Evolutionary conservation across 2,797 vertebrate species (phyloP).

Genomic region (Falco biarmicus): DNA sequence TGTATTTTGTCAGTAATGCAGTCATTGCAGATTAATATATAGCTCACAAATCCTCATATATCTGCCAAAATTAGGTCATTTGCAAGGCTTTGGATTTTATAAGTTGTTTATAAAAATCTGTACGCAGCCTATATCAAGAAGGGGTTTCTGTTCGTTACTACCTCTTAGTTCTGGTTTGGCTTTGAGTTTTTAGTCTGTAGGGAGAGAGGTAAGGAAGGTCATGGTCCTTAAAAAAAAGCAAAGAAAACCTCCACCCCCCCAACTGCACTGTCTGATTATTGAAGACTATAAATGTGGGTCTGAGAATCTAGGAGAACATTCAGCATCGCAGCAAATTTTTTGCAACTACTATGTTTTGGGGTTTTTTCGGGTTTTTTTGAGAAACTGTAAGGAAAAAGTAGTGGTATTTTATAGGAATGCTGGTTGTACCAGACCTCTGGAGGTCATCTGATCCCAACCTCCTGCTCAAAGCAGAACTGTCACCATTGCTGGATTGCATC

Average conservation of each 20-base stretch:
- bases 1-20: neutral
- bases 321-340: neutral
- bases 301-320: neutral
- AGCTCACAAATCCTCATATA: neutral
- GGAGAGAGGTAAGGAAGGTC: neutral
- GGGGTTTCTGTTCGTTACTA: neutral
- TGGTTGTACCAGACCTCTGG: neutral
- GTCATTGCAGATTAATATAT: neutral
- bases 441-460: neutral
- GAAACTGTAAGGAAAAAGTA: neutral
- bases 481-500: neutral
- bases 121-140: neutral
- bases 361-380: neutral
- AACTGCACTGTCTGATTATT: neutral
- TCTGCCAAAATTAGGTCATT: constrained; percentile 9
- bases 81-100: neutral
- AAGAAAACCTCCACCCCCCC: neutral
- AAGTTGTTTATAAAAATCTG: neutral
- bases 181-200: neutral
- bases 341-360: neutral
- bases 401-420: neutral
- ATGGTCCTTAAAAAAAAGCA: neutral
- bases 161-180: neutral
- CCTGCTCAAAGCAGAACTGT: neutral
- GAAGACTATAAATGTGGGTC: neutral